Conservation (phyloP, 2,113 vertebrate species). For the Anoura caudifer region DNA sequence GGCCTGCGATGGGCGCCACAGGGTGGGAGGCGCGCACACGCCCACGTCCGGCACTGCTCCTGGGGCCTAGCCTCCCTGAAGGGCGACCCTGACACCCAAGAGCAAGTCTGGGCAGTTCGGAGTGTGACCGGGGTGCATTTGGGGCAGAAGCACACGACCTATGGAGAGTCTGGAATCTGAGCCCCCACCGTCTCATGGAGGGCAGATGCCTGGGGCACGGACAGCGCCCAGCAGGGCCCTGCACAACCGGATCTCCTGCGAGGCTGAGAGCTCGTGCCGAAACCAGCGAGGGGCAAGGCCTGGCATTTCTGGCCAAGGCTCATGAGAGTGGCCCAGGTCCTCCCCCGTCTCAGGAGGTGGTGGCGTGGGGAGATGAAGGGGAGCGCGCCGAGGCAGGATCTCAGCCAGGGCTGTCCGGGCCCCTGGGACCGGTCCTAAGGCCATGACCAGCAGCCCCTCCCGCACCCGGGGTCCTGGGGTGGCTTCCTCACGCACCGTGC, state of each 20-base stretch:
- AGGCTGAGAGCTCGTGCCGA: neutral
- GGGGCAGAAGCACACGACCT: neutral
- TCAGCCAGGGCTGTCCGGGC: fast-evolving
- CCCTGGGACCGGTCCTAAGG: neutral
- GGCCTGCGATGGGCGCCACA: neutral
- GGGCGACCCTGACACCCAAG: neutral
- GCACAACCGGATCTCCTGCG: neutral
- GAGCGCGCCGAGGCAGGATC: neutral
- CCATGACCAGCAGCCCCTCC: fast-evolving
- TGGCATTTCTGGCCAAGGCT: neutral
- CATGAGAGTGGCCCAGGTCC: neutral
- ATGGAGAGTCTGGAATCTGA: neutral
- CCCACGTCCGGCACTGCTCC: conserved; percentile 22
- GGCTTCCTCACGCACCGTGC: neutral
- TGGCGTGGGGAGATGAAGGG: neutral
- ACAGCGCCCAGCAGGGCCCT: neutral
- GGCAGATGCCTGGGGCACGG: neutral
- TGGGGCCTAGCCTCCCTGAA: neutral
- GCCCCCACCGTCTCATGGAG: neutral
- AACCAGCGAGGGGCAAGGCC: conserved; percentile 20
- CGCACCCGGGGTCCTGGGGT: neutral
- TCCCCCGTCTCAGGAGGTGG: neutral
- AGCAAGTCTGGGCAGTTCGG: neutral
- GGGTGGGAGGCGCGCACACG: neutral
- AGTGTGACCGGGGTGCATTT: neutral